phyloP scores from a whole-genome alignment of 2,113 vertebrate species.

The Paramisgurnus dabryanus region DNA sequence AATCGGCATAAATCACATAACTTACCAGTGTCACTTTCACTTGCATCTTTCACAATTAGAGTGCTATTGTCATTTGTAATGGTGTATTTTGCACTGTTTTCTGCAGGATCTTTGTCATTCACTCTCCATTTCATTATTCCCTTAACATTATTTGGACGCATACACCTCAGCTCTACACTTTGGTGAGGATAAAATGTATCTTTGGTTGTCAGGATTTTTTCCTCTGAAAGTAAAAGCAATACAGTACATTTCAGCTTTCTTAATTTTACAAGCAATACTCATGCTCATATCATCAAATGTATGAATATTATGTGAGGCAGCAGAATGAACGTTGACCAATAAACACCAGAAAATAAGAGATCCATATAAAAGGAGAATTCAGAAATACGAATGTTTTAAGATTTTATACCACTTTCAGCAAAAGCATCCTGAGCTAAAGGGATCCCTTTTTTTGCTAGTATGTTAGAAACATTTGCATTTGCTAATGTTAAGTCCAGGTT shows the following conservation, averaged over 20 bases:
- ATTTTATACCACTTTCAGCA: constrained; percentile 29
- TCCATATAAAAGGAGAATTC: not conserved
- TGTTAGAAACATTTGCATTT: constrained; percentile 24
- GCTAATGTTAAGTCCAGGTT: not conserved
- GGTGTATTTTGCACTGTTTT: not conserved
- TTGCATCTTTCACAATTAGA: constrained; percentile 46
- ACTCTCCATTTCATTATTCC: constrained; percentile 53
- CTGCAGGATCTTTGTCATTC: not conserved
- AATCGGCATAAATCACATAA: not conserved
- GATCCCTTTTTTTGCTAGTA: not conserved
- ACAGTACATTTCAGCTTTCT: not conserved
- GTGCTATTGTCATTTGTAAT: not conserved
- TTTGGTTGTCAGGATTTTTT: not conserved
- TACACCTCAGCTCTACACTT: constrained; percentile 22
- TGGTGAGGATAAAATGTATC: constrained; percentile 32
- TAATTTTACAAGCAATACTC: not conserved
- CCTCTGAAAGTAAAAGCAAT: not conserved
- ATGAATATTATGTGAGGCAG: too few relatives aligned
- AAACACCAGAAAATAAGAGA: too few relatives aligned
- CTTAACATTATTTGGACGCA: not conserved
- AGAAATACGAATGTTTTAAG: not conserved
- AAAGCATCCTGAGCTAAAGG: not conserved
- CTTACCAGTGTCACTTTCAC: constrained; percentile 60
- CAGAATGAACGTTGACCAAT: too few relatives aligned
- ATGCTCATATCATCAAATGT: not conserved